Conservation (phyloP, 2,113 vertebrate genomes). For the Jacana jacana region DNA sequence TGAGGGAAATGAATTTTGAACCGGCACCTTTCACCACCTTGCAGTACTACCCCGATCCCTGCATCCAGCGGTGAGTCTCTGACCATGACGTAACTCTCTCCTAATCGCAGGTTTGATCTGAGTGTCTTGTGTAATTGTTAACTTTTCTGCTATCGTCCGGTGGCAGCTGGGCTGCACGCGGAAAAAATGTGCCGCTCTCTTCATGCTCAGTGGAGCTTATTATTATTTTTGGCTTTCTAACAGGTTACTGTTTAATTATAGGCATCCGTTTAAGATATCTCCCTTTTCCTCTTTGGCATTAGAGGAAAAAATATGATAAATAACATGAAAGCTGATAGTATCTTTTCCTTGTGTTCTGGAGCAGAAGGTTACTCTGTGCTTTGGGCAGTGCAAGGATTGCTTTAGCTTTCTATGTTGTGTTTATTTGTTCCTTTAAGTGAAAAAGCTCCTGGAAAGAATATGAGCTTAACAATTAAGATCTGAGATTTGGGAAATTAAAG, state of each 20-base stretch:
- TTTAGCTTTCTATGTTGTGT: background rate
- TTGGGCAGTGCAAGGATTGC: background rate
- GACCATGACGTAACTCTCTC: slow-evolving; percentile 21
- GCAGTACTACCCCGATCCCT: slow-evolving; percentile 89
- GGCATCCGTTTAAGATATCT: slow-evolving; percentile 59
- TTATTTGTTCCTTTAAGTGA: slow-evolving; percentile 24
- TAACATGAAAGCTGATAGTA: background rate
- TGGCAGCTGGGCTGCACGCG: slow-evolving; percentile 51
- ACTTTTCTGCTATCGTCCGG: slow-evolving; percentile 30
- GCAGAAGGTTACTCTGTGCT: background rate
- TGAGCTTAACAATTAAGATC: background rate
- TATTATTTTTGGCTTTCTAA: slow-evolving; percentile 64
- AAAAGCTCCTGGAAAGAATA: slow-evolving; percentile 2
- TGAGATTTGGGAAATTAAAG: slow-evolving; percentile 8
- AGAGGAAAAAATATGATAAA: slow-evolving; percentile 2
- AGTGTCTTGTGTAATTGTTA: slow-evolving; percentile 51
- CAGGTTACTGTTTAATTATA: slow-evolving; percentile 64
- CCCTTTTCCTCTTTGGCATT: slow-evolving; percentile 41
- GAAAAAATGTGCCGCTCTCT: slow-evolving; percentile 54
- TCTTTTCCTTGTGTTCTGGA: background rate
- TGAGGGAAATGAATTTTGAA: slow-evolving; percentile 86
- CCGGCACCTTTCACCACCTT: slow-evolving; percentile 84
- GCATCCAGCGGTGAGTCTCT: slow-evolving; percentile 92
- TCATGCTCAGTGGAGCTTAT: slow-evolving; percentile 57
- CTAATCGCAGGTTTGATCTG: slow-evolving; percentile 36